Base-by-base conservation (phyloP, 2,797 vertebrate genomes). In the Babyrousa celebensis region DNA sequence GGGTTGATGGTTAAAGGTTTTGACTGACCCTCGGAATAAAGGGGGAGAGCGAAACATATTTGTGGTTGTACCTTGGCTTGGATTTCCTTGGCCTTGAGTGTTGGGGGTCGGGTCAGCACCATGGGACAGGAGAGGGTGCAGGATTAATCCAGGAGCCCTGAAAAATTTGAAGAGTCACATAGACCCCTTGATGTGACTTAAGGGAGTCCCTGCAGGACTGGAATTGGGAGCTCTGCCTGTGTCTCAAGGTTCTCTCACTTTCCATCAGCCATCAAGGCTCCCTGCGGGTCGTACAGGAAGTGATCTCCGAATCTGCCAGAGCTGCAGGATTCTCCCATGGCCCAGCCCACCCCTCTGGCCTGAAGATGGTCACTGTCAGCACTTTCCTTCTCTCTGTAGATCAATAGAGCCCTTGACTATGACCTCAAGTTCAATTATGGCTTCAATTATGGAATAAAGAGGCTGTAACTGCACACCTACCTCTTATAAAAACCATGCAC, bases 391-490 rank as follows among this genome's bases (percentile, higher is more conserved):
- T 75, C 67, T 32, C 10, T 21, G 86, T 75, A 77, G 96, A 98
- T 98, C 98, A 97, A 98, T 98, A 96, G 82, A 77, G 84, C 94
- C 68, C 91, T 94, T 94, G 96, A 95, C 95, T 95, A 93, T 97
- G 97, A 98, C 97, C 98, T 98, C 90, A 16, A 71, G 97, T 97
- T 95, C 97, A 98, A 95, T 98, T 98, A 98, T 77, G 83, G 85
- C 92, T 95, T 98, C 97, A 95, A 96, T 98, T 96, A 97, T 27
- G 54, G 92, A 97, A 98, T 92, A 92, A 97, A 27, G 75, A 95
- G 92, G 71, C 91, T 43, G 68, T 97, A 94, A 94, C 82, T 23
- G 12, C 94, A 83, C 96, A 98, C 95, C 98, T 95, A 95, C 84
- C 91, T 97, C 95, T 67, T 74, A 94, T 32, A 96, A 95, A 97